These are phyloP conservation scores for Motacilla alba DNA, from an alignment of 2,113 vertebrate species.

Conservation along the genomic window DNA sequence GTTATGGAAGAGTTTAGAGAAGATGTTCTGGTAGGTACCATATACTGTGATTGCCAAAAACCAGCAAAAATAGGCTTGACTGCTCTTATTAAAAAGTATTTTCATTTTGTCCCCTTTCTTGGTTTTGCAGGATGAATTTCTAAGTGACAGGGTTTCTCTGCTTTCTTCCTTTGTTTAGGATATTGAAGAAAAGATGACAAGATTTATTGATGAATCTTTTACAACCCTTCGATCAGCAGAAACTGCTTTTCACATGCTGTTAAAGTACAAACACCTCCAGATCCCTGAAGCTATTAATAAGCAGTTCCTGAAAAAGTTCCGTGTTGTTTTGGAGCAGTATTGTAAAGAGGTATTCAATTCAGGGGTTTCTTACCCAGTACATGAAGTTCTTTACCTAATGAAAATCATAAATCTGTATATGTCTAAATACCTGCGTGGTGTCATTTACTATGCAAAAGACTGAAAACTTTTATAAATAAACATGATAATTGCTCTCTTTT, in stretches of 20 bases:
- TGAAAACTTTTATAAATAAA: background rate
- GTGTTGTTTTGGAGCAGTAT: slow-evolving; percentile 84
- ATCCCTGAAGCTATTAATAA: slow-evolving; percentile 81
- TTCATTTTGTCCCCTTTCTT: background rate
- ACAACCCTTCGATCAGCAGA: slow-evolving; percentile 86
- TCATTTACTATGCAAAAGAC: background rate
- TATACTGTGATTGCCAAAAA: background rate
- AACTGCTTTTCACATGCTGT: slow-evolving; percentile 87
- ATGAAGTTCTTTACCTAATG: background rate
- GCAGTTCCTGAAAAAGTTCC: slow-evolving; percentile 90
- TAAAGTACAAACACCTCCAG: slow-evolving; percentile 85
- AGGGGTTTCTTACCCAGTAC: background rate
- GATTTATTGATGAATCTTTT: slow-evolving; percentile 89
- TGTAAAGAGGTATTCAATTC: slow-evolving; percentile 84
- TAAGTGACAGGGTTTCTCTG: background rate
- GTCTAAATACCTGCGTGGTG: background rate
- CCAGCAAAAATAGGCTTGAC: background rate
- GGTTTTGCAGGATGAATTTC: background rate
- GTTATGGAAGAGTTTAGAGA: slow-evolving; percentile 83
- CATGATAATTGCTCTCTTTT: background rate
- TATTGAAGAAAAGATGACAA: slow-evolving; percentile 86
- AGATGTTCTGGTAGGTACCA: slow-evolving; percentile 76
- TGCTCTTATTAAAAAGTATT: background rate
- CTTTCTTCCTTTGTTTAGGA: slow-evolving; percentile 65
- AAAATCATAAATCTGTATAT: background rate